Evolutionary conservation across 2,888 invertebrate genomes (phyloP), one percentile per base, ranked within the genome.

Genomic region (Magallana nippona): DNA sequence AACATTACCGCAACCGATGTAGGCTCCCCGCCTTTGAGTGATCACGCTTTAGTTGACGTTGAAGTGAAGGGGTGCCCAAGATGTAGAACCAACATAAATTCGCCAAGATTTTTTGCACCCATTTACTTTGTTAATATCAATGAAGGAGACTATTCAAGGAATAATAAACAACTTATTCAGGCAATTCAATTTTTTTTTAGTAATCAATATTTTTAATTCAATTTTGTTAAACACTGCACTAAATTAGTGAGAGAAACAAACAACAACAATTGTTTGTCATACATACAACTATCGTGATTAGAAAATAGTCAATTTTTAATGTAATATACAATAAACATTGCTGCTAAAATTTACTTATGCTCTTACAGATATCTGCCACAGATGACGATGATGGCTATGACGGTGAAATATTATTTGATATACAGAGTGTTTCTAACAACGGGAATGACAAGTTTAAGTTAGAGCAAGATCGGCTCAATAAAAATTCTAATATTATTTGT

Each of bases 341-440:
- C 44, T 5, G 8, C 44, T 5, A 44, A 44, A 44, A 0, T 44
- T 44, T 44, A 44, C 44, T 44, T 44, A 44, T 44, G 5, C 3
- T 44, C 44, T 44, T 44, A 10, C 58, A 78, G 19, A 32, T 55
- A 17, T n/a, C 22, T 15, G 32, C 11, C 17, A 55, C 56, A 32
- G 77, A 57, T 56, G 17, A 15, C 27, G 90, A 90, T 56, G 57
- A 83, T 8, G 87, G 83, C 2, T 82, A 22, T 1, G 88, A 87
- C 82, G 86, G 86, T 11, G 13, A 19, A 1, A 83, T 89, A 2
- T 55, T 79, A 10, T 90, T 87, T 81, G 44, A 82, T 2, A 87
- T 90, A 32, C 80, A 85, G 27, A 71, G 62, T 56, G 87, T 86
- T 44, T 80, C 85, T 1, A 81, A 71, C 62, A 27, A 57, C 13